Base-by-base conservation (phyloP, 2,888 invertebrate genomes). In the Lapara coniferarum region DNA sequence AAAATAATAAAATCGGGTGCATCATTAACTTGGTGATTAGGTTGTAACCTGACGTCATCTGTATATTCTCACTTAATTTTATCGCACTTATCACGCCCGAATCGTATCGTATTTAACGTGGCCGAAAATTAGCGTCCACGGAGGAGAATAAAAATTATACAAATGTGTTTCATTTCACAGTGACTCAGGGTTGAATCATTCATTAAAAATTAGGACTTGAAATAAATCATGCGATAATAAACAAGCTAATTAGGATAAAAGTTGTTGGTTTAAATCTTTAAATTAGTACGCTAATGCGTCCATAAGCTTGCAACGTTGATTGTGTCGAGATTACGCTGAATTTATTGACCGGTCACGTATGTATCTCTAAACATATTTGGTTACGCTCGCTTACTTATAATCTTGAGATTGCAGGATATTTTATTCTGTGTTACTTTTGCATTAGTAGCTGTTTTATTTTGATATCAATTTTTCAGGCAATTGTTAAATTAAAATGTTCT, bases 191-290 rank as follows among this genome's bases (percentile, higher is more conserved):
- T 63, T 79, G 78, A 81, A 69, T 78, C 77, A 80, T 74, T 72
- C 74, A 78, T 81, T 78, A 77, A 77, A 80, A 77, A 76, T 73
- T 71, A 70, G 71, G 66, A 66, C 72, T 75, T 76, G 68, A 51
- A 70, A 79, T 84, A 81, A 82, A 84, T 82, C 80, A 79, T 69
- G 69, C 30, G 44, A 70, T 73, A 77, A 74, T 78, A 78, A 80
- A 77, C 76, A 75, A 77, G 68, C 73, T 79, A 77, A 77, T 77
- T 77, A 76, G 78, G 73, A 77, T 77, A 75, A 76, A 73, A 73
- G 70, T 69, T 73, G 74, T 76, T 77, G 75, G 76, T 77, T 77
- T 72, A 66, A 59, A 71, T 69, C 68, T 72, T 74, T 67, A 68
- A 74, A 78, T 72, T 71, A 78, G 58, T 74, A 73, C 73, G 73